Percentiles rank a stretch among this genome's conserved stretches.
These are phyloP conservation scores for Latheticus oryzae DNA, from an alignment of 2,888 invertebrate species.

Conservation along the genomic window DNA sequence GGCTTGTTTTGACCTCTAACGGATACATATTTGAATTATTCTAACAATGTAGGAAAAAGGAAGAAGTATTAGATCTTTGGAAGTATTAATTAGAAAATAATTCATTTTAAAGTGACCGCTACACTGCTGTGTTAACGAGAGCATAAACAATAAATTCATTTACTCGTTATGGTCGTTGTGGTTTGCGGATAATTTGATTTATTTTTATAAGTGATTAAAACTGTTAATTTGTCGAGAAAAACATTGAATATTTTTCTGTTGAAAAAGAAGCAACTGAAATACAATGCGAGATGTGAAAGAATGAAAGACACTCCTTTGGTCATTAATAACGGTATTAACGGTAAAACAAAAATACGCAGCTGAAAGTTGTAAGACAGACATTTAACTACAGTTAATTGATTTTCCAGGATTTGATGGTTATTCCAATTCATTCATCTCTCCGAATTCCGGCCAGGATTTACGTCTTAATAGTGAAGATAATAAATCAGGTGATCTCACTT, in stretches of 20 bases:
- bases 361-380: slow-evolving; percentile 14
- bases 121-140: slow-evolving; percentile 32
- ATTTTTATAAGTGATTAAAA: slow-evolving; percentile 17
- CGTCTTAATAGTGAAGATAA: slow-evolving; percentile 7
- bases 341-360: slow-evolving; percentile 38
- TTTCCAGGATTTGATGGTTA: slow-evolving; percentile 68
- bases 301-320: slow-evolving; percentile 47
- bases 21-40: slow-evolving; percentile 34
- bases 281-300: slow-evolving; percentile 34
- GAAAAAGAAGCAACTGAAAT: slow-evolving; percentile 11
- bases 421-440: slow-evolving; percentile 77
- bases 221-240: slow-evolving; percentile 11
- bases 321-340: slow-evolving; percentile 49
- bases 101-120: slow-evolving; percentile 30
- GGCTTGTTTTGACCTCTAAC: slow-evolving; percentile 29
- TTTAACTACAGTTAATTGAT: slow-evolving; percentile 38
- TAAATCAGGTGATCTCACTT: slow-evolving; percentile 44
- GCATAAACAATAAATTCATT: slow-evolving; percentile 37
- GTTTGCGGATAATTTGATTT: slow-evolving; percentile 27
- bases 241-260: too few species aligned
- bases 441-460: slow-evolving; percentile 67
- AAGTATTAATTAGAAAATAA: slow-evolving; percentile 28
- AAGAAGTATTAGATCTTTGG: neutral
- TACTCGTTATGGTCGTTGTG: slow-evolving; percentile 17
- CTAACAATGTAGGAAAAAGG: slow-evolving; percentile 11